Evolutionary conservation across 2,888 invertebrate species (phyloP), one percentile per base, ranked within the genome.

Genomic region (Erebia ligea): DNA sequence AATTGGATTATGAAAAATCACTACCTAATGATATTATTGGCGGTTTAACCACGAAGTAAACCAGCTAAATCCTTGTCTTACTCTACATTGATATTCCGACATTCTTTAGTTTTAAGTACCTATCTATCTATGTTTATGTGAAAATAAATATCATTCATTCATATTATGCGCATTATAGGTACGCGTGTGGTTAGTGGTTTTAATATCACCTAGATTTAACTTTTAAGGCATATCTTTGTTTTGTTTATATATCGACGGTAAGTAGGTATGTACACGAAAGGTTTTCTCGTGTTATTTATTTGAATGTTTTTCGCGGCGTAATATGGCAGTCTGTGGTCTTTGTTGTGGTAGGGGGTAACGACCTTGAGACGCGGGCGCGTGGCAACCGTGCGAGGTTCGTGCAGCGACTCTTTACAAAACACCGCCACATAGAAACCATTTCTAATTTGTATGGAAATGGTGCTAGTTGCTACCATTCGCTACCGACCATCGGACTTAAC

Each of bases 301-400:
- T 86, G 85, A 89, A 89, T 88, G 85, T 88, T 89, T 85, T 89
- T 89, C 87, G 88, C 89, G 83, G 85, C 86, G 86, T 87, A 87
- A 86, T 85, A 86, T 83, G 15, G 83, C 83, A 82, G 82, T 78
- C 79, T 81, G 80, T 80, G 79, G 21, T 67, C 80, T 82, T 84
- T 83, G 85, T 86, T 86, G 82, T 87, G 84, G 80, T 82, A 82
- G 81, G 82, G 88, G 87, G 86, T 90, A 90, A 87, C 87, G 88
- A 89, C 91, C 89, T 90, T 90, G 89, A 82, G 78, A 82, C 78
- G 76, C 79, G 75, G 81, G 80, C 81, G 82, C 82, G 82, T 86
- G 83, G 86, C 84, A 84, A 85, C 82, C 79, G 77, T 71, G 67
- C 74, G 77, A 34, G 34, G 76, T 78, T 76, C 78, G 78, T 78